A percentile compares a stretch with the other conserved stretches of the same genome.
Conservation (phyloP, 2,797 vertebrate genomes). For the Xiphorhynchus erythropygius region DNA sequence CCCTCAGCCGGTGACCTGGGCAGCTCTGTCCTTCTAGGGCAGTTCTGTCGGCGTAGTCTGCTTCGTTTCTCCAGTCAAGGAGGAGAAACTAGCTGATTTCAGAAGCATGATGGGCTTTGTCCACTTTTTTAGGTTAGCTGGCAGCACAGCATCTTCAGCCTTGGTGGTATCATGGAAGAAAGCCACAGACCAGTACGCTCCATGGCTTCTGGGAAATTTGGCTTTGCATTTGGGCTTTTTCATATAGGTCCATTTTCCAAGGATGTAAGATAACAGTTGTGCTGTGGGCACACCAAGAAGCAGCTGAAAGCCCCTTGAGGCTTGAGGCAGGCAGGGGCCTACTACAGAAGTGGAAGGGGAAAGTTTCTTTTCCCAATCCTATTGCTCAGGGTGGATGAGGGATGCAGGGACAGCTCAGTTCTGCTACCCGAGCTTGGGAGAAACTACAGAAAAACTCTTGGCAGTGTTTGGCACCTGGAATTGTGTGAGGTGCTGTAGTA, state of each 20-base stretch:
- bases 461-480: neutral
- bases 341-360: neutral
- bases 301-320: neutral
- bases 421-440: neutral
- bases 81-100: neutral
- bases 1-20: neutral
- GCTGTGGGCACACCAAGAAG: neutral
- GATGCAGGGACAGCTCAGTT: neutral
- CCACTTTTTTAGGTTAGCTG: neutral
- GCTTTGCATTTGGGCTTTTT: neutral
- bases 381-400: neutral
- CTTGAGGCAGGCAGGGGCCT: neutral
- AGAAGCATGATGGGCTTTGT: neutral
- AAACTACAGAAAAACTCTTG: neutral
- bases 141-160: neutral
- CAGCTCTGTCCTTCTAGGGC: neutral
- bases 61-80: neutral
- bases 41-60: neutral
- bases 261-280: neutral
- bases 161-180: neutral
- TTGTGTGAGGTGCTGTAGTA: neutral
- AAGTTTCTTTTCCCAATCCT: neutral
- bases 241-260: neutral
- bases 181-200: fast-evolving
- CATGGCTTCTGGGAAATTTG: neutral